Conservation (phyloP, 2,113 vertebrate species). For the Isurus oxyrinchus region DNA sequence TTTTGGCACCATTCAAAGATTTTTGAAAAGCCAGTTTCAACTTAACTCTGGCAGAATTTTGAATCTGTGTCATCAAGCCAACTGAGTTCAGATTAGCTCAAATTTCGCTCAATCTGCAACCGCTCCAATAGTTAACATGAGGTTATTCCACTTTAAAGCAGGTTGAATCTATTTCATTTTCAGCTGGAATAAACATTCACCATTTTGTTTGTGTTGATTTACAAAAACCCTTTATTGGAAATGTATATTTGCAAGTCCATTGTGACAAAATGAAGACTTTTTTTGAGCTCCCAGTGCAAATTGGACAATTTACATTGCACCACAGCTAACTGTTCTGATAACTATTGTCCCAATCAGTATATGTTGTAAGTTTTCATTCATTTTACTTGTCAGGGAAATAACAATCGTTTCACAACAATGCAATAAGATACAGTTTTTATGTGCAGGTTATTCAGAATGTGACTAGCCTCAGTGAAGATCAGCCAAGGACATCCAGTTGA, state of each 20-base stretch:
- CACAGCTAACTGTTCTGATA: background rate
- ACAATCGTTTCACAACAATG: background rate
- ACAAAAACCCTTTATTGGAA: background rate
- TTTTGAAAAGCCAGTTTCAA: background rate
- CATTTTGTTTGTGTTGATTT: background rate
- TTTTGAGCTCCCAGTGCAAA: background rate
- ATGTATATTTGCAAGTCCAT: background rate
- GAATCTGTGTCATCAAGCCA: background rate
- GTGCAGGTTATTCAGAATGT: background rate
- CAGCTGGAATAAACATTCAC: background rate
- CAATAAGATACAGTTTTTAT: background rate
- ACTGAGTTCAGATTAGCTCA: background rate
- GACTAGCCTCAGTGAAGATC: background rate
- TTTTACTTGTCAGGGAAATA: background rate
- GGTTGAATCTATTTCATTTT: background rate
- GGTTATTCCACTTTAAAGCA: background rate
- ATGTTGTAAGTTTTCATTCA: background rate
- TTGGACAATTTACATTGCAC: background rate
- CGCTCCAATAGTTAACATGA: background rate
- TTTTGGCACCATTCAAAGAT: background rate
- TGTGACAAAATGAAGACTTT: background rate
- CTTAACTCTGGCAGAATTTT: background rate
- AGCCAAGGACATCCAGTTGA: slow-evolving; percentile 38
- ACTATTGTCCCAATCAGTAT: background rate
- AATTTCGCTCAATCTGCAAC: background rate